phyloP scores from a whole-genome alignment of 1,140 invertebrate species.

The Gryllus bimaculatus region DNA sequence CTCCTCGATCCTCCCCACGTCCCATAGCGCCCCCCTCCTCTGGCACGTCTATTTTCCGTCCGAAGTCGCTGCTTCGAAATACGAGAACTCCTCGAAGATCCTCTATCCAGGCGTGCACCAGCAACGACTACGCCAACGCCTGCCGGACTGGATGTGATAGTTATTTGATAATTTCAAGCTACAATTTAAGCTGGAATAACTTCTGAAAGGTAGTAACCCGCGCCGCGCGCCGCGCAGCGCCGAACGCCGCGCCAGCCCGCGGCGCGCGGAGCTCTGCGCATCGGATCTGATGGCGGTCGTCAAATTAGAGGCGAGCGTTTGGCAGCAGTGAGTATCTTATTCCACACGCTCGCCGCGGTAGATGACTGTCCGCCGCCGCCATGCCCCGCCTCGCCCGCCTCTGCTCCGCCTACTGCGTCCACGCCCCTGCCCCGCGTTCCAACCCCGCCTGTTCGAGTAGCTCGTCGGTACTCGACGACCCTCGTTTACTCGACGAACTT shows the following conservation, averaged over 20 bases:
- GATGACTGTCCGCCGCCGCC: neutral
- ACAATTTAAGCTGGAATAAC: neutral
- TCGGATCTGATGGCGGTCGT: neutral
- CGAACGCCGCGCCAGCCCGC: too few relatives aligned
- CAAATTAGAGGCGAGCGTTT: neutral
- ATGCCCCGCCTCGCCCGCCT: too few relatives aligned
- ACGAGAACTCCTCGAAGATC: too few relatives aligned
- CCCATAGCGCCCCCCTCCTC: too few relatives aligned
- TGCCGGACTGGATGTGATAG: neutral
- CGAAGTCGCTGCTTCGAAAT: too few relatives aligned
- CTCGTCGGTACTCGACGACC: neutral
- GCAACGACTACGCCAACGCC: neutral
- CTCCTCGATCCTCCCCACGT: too few relatives aligned
- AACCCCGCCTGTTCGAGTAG: neutral
- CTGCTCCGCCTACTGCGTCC: neutral
- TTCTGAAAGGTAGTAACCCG: neutral
- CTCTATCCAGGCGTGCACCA: neutral
- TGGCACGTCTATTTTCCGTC: too few relatives aligned
- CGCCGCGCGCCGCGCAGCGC: too few relatives aligned
- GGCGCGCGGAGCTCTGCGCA: too few relatives aligned
- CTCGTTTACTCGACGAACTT: neutral
- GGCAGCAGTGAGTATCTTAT: neutral
- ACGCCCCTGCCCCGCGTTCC: too few relatives aligned
- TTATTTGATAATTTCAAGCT: neutral
- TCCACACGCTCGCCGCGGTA: neutral